Base-by-base conservation (phyloP, 2,797 vertebrate genomes). In the Pangasius krempfi region DNA sequence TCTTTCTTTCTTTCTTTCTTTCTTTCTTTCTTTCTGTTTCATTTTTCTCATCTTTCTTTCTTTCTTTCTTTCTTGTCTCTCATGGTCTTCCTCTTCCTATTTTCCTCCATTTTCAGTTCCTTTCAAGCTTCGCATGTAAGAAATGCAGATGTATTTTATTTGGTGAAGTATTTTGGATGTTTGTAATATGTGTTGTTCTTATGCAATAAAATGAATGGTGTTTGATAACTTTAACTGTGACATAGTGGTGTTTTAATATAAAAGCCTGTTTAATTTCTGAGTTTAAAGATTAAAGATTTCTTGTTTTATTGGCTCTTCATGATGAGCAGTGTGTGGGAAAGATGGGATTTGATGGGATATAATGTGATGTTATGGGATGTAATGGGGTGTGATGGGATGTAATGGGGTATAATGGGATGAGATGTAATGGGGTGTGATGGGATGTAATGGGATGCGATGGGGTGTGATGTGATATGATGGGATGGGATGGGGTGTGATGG, bases 351-450 rank as follows among this genome's bases (percentile, higher is more conserved):
- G 0, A 18, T 56, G 8, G 18, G 60, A 5, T 25, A 7, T 0
- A 7, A 52, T 52, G 10, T 2, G 0, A 14, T 13, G 5, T 18
- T 9, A 44, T 75, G 40, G 22, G 72, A 7, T 40, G 40, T 40
- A 40, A 40, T 40, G 4, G 40, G 40, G 33, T 40, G 33, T 8
- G 37, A 56, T 54, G 54, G 4, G 14, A 5, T 56, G 16, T 4
- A 2, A 56, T 56, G 16, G 1, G 4, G 1, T 56, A 14, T 0
- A 0, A 5, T 54, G 14, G 3, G 14, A 1, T 54, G 16, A 0
- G 16, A 18, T 56, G 16, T 4, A 1, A 25, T 60, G 22, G 4
- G 54, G 0, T 56, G 16, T 18, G 1, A 56, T 56, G 16, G 4
- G 16, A 1, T 56, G 16, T 0, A 2, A 56, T 56, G 10, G 12